phyloP scores from a whole-genome alignment of 2,888 invertebrate species.

The Agonopterix heracliana region DNA sequence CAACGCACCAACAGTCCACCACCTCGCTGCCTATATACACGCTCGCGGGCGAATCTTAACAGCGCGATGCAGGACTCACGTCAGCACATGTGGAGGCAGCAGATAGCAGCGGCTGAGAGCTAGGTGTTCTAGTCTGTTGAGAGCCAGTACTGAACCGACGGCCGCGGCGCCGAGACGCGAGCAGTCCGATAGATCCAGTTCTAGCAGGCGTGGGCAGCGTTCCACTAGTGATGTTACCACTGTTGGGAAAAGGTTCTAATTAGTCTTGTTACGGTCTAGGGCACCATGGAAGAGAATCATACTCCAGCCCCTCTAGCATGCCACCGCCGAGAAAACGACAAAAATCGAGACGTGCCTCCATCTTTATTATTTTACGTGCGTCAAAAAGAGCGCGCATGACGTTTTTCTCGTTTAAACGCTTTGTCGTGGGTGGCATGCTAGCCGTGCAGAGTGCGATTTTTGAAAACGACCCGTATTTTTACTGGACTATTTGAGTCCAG shows the following conservation, averaged over 20 bases:
- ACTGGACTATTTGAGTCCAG: too few relatives aligned
- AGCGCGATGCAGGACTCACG: slow-evolving; percentile 70
- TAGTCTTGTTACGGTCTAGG: too few relatives aligned
- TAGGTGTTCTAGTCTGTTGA: slow-evolving; percentile 82
- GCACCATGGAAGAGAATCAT: too few relatives aligned
- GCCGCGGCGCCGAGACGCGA: slow-evolving; percentile 79
- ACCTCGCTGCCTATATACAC: neutral
- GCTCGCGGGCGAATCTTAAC: neutral
- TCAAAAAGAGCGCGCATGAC: too few relatives aligned
- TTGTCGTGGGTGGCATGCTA: too few relatives aligned
- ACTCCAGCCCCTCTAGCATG: too few relatives aligned
- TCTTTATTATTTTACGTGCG: too few relatives aligned
- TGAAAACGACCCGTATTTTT: too few relatives aligned
- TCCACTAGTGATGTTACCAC: slow-evolving; percentile 80
- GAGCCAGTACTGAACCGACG: slow-evolving; percentile 32
- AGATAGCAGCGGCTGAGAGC: slow-evolving; percentile 89
- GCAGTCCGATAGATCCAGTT: slow-evolving; percentile 93
- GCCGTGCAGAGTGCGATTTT: too few relatives aligned
- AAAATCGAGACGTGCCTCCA: too few relatives aligned
- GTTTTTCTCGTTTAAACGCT: too few relatives aligned
- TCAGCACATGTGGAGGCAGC: slow-evolving; percentile 80
- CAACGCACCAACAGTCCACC: neutral
- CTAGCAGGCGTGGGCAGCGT: slow-evolving; percentile 83
- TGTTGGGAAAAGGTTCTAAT: slow-evolving; percentile 39
- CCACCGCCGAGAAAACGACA: too few relatives aligned